These are phyloP conservation scores for Chalcosyrphus nemorum DNA, from an alignment of 2,888 invertebrate species.

Conservation along the genomic window DNA sequence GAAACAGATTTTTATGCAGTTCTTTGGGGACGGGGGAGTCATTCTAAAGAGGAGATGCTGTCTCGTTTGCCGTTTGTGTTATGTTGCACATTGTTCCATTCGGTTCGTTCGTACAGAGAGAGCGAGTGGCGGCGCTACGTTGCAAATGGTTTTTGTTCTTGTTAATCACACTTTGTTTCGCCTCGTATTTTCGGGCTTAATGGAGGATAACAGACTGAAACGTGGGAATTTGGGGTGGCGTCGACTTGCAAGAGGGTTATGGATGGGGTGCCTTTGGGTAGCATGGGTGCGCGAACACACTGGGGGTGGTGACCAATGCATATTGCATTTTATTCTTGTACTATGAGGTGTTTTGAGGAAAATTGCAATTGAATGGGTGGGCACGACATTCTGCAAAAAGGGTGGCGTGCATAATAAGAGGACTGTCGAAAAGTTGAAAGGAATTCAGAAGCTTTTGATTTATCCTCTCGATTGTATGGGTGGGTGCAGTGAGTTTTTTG, in stretches of 20 bases:
- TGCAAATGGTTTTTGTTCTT: conserved; percentile 66
- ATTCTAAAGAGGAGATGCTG: conserved; percentile 55
- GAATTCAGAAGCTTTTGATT: background rate
- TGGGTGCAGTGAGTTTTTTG: background rate
- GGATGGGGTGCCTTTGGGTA: background rate
- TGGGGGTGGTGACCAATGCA: background rate
- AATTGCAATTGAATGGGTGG: background rate
- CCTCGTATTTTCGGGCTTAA: conserved; percentile 54
- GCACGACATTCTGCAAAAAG: background rate
- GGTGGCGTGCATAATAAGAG: background rate
- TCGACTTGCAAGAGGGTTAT: background rate
- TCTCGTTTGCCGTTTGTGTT: conserved; percentile 51
- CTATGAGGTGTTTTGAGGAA: background rate
- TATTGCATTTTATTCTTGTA: background rate
- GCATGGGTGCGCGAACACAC: background rate
- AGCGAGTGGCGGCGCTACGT: conserved; percentile 44
- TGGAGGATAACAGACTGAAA: conserved; percentile 65
- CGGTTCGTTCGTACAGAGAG: background rate
- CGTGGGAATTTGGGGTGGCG: conserved; percentile 47
- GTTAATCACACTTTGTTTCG: conserved; percentile 68
- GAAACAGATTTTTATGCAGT: conserved; percentile 49
- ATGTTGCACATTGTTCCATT: conserved; percentile 44
- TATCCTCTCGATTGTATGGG: background rate
- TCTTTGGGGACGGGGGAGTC: conserved; percentile 28
- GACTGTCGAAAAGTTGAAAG: background rate